Base-by-base conservation (phyloP, 2,113 vertebrate species). In the Strix uralensis region DNA sequence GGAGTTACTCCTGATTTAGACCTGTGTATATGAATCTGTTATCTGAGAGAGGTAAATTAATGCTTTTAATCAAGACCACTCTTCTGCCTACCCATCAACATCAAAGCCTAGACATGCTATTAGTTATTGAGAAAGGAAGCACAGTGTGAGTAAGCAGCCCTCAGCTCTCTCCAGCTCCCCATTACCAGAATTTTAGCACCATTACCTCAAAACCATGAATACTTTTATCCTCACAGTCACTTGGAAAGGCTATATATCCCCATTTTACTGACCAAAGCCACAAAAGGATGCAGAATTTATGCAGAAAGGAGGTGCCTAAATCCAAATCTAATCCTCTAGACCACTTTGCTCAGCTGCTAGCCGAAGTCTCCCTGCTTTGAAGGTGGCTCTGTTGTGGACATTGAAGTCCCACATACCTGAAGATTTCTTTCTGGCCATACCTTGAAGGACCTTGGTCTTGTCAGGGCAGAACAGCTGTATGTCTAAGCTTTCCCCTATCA, bases 21-120 rank as follows among this genome's bases (percentile, higher is more conserved):
- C 85, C 89, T 86, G 92, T 81, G 74, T 92, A 62, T 95, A 94
- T 93, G 96, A 96, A 97, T 96, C 93, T 94, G 90, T 91, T 95
- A 90, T 96, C 93, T 86, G 71, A 46, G 19, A 96, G 84, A 91
- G 42, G 93, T 90, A 96, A 97, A 97, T 95, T 91, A 96, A 92
- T 96, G 96, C 95, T 97, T 97, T 97, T 96, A 97, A 97, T 96
- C 93, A 96, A 96, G 96, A 73, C 87, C 87, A 91, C 92, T 96
- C 89, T 94, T 96, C 87, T 96, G 92, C 86, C 94, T 95, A 86
- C 91, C 91, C 94, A 95, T 97, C 95, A 97, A 96, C 94, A 94
- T 96, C 95, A 97, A 97, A 94, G 92, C 94, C 74, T 80, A 86
- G 84, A 62, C 91, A 95, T 90, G 96, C 96, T 96, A 94, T 97